phyloP scores from a whole-genome alignment of 2,888 invertebrate genomes.

The Agrotis exclamationis region DNA sequence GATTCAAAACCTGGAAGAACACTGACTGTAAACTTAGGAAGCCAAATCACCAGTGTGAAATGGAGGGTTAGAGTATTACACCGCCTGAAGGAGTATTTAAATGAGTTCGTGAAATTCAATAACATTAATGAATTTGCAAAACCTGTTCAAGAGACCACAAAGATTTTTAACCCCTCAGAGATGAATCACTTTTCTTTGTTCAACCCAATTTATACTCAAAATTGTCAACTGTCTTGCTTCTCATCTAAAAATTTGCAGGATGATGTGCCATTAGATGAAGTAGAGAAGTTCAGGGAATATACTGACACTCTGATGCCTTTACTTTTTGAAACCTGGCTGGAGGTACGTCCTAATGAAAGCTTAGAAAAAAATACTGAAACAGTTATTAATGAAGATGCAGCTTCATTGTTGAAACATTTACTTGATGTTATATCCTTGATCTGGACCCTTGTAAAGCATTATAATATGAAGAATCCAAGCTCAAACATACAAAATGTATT shows the following conservation, averaged over 20 bases:
- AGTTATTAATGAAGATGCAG: slow-evolving; percentile 92
- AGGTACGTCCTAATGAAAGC: slow-evolving; percentile 92
- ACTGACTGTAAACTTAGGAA: slow-evolving; percentile 93
- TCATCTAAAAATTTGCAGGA: slow-evolving; percentile 83
- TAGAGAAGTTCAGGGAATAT: slow-evolving; percentile 91
- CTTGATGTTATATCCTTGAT: slow-evolving; percentile 92
- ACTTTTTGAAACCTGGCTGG: slow-evolving; percentile 96
- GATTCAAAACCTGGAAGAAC: slow-evolving; percentile 93
- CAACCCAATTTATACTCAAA: slow-evolving; percentile 76
- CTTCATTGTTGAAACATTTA: slow-evolving; percentile 92
- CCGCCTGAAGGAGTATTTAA: slow-evolving; percentile 91
- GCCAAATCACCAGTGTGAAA: slow-evolving; percentile 94
- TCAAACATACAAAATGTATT: slow-evolving; percentile 88
- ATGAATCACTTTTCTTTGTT: slow-evolving; percentile 79
- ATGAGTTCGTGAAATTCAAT: slow-evolving; percentile 79
- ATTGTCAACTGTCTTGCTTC: slow-evolving; percentile 84
- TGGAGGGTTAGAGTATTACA: slow-evolving; percentile 95
- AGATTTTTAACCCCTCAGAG: slow-evolving; percentile 75
- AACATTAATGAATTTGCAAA: slow-evolving; percentile 67
- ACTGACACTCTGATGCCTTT: slow-evolving; percentile 94
- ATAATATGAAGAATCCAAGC: slow-evolving; percentile 77
- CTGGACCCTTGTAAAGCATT: slow-evolving; percentile 85
- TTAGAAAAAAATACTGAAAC: slow-evolving; percentile 84
- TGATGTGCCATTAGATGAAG: slow-evolving; percentile 79
- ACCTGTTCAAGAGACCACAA: slow-evolving; percentile 59